Evolutionary conservation across 2,113 vertebrate species (phyloP), one percentile per base, ranked within the genome.

Genomic region (Labeo catla): DNA sequence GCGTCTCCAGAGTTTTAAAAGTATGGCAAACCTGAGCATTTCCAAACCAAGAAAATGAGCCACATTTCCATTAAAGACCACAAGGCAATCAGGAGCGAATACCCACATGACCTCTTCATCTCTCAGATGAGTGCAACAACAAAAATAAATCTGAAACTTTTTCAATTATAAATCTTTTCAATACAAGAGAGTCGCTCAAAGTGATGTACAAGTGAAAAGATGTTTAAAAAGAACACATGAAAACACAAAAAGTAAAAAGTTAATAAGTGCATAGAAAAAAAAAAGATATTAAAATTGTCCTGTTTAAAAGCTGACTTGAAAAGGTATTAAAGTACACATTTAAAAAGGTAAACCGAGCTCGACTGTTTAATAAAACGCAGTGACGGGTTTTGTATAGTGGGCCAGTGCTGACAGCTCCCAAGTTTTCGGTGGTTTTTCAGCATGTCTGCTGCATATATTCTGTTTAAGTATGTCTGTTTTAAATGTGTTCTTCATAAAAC

Each of bases 31-130:
- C 65, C 74, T 80, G 73, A 79, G 72, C 66, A 57, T 49, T 79
- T 79, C 76, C 45, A 87, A 86, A 76, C 54, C 77, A 34, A 39
- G 61, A 76, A 68, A 86, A 87, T 72, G 39, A 65, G 59, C 85
- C 78, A 83, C 79, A 79, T 70, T 76, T 85, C 61, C 86, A 86
- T 87, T 86, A 83, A 49, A 76, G 86, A 87, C 88, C 88, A 76
- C 86, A 81, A 61, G 79, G 45, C 88, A 83, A 89, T 89, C 78
- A 85, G 47, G 78, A 85, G 45, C 61, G 45, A 47, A 54, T 63
- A 59, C 72, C 80, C 43, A 81, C 36, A 83, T 85, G 79, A 74
- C 19, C 21, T 66, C 19, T 57, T 52, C 54, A 54, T 83, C 73
- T 83, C 74, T 78, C 76, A 39, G 45, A 34, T 72, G 39, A 76